Evolutionary conservation across 37 sponge, comb jelly and placozoan species (phyloP), one percentile per base, ranked within the genome.

Genomic region (Axinella damicornis): DNA sequence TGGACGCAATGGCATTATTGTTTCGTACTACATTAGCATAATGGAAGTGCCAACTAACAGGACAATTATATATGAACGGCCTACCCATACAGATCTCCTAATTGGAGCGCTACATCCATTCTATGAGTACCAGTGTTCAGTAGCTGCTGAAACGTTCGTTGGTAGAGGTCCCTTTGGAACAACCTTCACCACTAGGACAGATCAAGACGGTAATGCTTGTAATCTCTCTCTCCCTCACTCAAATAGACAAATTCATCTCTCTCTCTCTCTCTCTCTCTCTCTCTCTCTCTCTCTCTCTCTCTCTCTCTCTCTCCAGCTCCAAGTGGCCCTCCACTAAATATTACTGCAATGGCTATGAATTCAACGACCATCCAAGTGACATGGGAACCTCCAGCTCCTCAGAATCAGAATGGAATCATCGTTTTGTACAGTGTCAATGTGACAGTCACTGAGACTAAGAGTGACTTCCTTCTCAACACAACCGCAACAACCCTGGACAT

Each of bases 61-160:
- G n/a, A 32, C 59, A 36, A 14, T 37, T 19, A 77, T 39, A 1
- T 21, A 34, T 14, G 58, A 62, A 40, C 0, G 63, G 2, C 61
- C 24, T 53, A 52, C 72, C 2, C 58, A 17, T 19, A 21, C 24
- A 55, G 57, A 77, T 15, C 37, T 85, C 5, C 54, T 53, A 0
- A 57, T 87, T 30, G 39, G 27, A 11, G 30, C 66, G 36, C 78
- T 89, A 38, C 57, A 83, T 61, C 84, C 89, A 0, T 78, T 59
- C 79, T 82, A 75, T 40, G 65, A n/a, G 21, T 89, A 89, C 41
- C 41, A 77, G 30, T 62, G 58, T 53, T 16, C 28, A 33, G 41
- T 89, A 21, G 78, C 84, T 61, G 89, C 89, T 56, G 61, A 69
- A 19, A 89, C 89, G 19, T 37, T 21, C 0, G 65, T 78, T 33